phyloP scores from a whole-genome alignment of 2,797 vertebrate genomes.

The Melanotaenia trifasciata region DNA sequence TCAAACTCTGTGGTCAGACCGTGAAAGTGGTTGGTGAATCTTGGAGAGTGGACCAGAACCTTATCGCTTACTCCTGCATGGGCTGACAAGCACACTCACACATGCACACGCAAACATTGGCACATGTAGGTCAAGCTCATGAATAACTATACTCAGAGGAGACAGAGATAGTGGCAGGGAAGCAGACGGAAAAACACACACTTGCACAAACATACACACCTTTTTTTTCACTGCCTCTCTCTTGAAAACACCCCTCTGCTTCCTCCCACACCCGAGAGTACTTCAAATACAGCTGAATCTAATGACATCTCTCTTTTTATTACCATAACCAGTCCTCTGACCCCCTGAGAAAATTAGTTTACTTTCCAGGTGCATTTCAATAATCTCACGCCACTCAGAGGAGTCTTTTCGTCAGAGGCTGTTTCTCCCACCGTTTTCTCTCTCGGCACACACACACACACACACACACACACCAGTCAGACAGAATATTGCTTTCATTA shows the following conservation, averaged over 20 bases:
- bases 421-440: slow-evolving; percentile 23
- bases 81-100: slow-evolving; percentile 34
- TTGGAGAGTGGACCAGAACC: slow-evolving; percentile 67
- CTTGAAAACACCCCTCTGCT: not conserved
- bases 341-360: slow-evolving; percentile 68
- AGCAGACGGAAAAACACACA: slow-evolving; percentile 62
- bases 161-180: slow-evolving; percentile 52
- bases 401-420: slow-evolving; percentile 44
- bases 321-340: slow-evolving; percentile 77
- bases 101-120: slow-evolving; percentile 40
- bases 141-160: slow-evolving; percentile 70
- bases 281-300: slow-evolving; percentile 72
- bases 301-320: slow-evolving; percentile 78
- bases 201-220: slow-evolving; percentile 29
- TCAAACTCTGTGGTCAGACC: slow-evolving; percentile 63
- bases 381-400: slow-evolving; percentile 60
- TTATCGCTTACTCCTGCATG: slow-evolving; percentile 52
- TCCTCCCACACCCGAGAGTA: slow-evolving; percentile 49
- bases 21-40: slow-evolving; percentile 72
- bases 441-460: slow-evolving; percentile 35
- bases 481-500: slow-evolving; percentile 54
- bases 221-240: slow-evolving; percentile 12
- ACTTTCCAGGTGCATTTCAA: slow-evolving; percentile 74
- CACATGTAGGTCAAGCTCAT: slow-evolving; percentile 76
- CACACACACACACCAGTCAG: slow-evolving; percentile 50